Conservation (phyloP, 1,140 invertebrate genomes). For the Megalonaias nervosa region DNA sequence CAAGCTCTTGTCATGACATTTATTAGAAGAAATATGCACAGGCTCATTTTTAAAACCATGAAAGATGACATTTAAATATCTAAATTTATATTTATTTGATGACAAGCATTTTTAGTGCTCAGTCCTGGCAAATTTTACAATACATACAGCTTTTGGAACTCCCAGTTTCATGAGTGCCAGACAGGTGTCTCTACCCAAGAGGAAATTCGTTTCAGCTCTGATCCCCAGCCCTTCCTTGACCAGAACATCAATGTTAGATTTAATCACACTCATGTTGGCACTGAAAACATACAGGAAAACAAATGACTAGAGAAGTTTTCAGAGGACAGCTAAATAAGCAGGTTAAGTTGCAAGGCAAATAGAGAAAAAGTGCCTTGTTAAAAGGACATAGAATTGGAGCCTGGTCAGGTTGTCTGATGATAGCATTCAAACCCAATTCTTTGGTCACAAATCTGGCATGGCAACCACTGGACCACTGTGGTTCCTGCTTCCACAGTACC, state of each 20-base stretch:
- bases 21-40: not conserved
- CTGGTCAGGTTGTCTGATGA: too few relatives aligned
- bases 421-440: too few relatives aligned
- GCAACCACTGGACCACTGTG: too few relatives aligned
- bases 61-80: not conserved
- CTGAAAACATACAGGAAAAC: conserved; percentile 35
- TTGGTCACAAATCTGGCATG: too few relatives aligned
- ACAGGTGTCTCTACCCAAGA: conserved; percentile 77
- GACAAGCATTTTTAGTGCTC: not conserved
- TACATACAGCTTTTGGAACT: conserved; percentile 46
- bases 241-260: conserved; percentile 76
- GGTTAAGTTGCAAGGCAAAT: too few relatives aligned
- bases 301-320: too few relatives aligned
- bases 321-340: too few relatives aligned
- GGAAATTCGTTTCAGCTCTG: conserved; percentile 73
- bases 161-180: conserved; percentile 75
- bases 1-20: not conserved
- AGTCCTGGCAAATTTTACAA: not conserved
- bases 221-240: conserved; percentile 75
- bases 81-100: not conserved
- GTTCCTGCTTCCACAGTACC: too few relatives aligned
- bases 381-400: too few relatives aligned
- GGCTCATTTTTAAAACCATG: not conserved
- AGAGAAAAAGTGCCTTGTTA: too few relatives aligned
- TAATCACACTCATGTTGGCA: conserved; percentile 74